Base-by-base conservation (phyloP, 2,888 invertebrate species). In the Pteria penguin region DNA sequence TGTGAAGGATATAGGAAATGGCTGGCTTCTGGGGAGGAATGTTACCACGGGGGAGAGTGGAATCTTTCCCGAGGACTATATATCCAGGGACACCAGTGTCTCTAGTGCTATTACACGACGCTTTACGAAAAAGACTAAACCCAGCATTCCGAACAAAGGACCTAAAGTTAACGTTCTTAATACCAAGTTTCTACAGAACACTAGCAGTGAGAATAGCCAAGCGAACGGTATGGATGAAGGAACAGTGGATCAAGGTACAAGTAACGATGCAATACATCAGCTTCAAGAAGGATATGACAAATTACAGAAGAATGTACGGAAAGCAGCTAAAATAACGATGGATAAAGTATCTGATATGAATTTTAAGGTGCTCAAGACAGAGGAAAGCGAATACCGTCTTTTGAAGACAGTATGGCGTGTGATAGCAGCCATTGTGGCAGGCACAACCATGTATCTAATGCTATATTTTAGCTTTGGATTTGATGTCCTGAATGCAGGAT, bases 401-500 rank as follows among this genome's bases (percentile, higher is more conserved):
- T 8, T 72, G 8, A 84, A 82, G 69, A 75, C 67, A 1, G 8
- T 80, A 1, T 72, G 80, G 11, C 80, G 82, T 1, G 57, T 76
- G 1, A 11, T 82, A 4, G 71, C 63, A n/a, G 84, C 81, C 1
- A 8, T 82, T 29, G 18, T 82, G 1, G 60, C 75, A 11, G 79
- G 82, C 29, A 78, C 58, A 2, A 31, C 77, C 1, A 58, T 85
- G 27, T 85, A 78, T 45, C 27, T 79, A 0, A 58, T 82, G 1
- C 65, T 80, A 45, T 57, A 67, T 22, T 81, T 62, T 32, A 78
- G 79, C 36, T 84, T 79, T 70, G 81, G 75, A 1, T 85, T 84
- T 29, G 60, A 75, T 0, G 54, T 68, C 2, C 8, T 67, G 5
- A 54, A 61, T 8, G 77, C 82, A 0, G 82, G 78, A 0, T 80